phyloP scores from a whole-genome alignment of 2,113 vertebrate genomes.

The Chaenogobius annularis region DNA sequence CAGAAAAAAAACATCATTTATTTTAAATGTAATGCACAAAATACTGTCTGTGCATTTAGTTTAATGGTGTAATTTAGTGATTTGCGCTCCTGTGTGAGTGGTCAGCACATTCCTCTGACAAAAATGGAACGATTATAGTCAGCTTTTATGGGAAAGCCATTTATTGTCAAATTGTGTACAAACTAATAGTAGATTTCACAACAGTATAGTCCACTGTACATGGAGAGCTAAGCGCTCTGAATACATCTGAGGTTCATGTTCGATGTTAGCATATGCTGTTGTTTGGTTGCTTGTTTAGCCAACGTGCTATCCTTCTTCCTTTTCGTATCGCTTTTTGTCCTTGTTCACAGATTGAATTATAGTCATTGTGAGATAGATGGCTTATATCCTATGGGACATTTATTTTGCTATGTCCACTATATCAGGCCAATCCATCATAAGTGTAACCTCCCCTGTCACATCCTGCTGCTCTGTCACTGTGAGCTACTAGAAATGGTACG shows the following conservation, averaged over 20 bases:
- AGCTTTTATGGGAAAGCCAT: conserved; percentile 44
- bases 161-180: conserved; percentile 7
- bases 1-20: too few species aligned
- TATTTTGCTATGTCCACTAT: conserved; percentile 3
- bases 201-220: neutral
- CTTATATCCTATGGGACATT: neutral
- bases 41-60: too few species aligned
- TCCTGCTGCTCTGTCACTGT: neutral
- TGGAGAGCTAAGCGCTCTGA: neutral
- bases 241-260: neutral
- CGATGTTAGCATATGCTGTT: neutral
- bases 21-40: too few species aligned
- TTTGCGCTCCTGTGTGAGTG: too few species aligned
- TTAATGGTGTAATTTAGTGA: too few species aligned
- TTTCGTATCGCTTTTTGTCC: neutral
- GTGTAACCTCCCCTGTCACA: neutral
- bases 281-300: neutral
- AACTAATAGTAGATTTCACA: neutral
- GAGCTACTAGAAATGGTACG: neutral
- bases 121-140: conserved; percentile 26
- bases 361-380: neutral
- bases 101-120: conserved; percentile 20
- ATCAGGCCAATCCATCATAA: neutral
- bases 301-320: neutral
- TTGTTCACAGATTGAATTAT: neutral